Evolutionary conservation across 1,140 invertebrate genomes (phyloP).

Genomic region (Lasaia peninsularis): DNA sequence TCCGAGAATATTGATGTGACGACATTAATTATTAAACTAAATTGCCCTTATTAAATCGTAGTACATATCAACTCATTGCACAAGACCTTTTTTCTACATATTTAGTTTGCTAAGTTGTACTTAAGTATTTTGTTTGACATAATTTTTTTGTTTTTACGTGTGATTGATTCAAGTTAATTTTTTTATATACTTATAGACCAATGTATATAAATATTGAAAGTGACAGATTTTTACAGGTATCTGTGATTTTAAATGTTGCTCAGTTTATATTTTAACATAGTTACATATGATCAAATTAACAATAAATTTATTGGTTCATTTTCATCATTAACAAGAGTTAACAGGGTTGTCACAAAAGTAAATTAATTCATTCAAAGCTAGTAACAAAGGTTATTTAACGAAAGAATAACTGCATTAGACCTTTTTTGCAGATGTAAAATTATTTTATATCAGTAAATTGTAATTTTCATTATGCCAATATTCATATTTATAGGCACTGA

Average conservation of each 20-base stretch:
- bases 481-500: no score
- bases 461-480: no score
- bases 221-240: conserved; percentile 29
- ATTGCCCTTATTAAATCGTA: conserved; percentile 3
- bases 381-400: no score
- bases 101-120: conserved; percentile 45
- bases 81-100: conserved; percentile 19
- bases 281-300: conserved; percentile 28
- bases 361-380: no score
- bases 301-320: neutral
- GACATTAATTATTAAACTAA: neutral
- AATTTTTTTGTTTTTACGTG: conserved; percentile 29
- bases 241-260: conserved; percentile 68
- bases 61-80: conserved; percentile 19
- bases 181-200: conserved; percentile 15
- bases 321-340: no score
- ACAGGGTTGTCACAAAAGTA: conserved; percentile 4
- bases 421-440: no score
- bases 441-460: no score
- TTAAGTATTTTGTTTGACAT: conserved; percentile 37
- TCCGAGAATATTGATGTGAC: no score
- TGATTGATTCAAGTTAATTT: conserved; percentile 35
- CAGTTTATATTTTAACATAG: conserved; percentile 64
- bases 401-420: no score
- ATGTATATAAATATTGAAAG: conserved; percentile 7